These are phyloP conservation scores for Rhabdomys pumilio DNA, from an alignment of 2,797 vertebrate species.

Conservation along the genomic window DNA sequence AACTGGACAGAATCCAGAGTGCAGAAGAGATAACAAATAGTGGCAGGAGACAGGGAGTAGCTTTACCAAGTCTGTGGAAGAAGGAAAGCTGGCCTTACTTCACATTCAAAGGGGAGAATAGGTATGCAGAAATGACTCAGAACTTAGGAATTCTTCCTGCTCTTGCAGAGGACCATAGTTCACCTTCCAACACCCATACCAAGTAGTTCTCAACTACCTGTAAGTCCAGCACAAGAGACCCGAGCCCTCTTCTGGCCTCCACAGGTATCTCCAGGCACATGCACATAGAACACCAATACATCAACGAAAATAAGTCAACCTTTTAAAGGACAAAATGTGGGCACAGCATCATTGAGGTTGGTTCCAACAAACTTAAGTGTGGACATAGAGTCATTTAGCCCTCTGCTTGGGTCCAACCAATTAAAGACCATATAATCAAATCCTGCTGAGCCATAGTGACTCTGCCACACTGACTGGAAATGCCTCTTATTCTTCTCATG, in stretches of 20 bases:
- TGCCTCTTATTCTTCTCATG: not conserved
- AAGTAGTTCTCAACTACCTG: not conserved
- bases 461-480: not conserved
- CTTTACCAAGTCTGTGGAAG: not conserved
- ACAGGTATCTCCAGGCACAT: not conserved
- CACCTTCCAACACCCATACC: not conserved
- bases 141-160: not conserved
- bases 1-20: not conserved
- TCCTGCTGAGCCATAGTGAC: not conserved
- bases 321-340: not conserved
- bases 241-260: too few relatives aligned
- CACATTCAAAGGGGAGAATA: not conserved
- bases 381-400: not conserved
- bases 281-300: not conserved
- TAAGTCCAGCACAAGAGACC: not conserved
- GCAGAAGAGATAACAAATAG: not conserved
- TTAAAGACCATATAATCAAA: not conserved
- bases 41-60: fast-evolving
- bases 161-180: not conserved
- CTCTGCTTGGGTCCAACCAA: not conserved
- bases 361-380: not conserved
- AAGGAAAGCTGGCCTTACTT: not conserved
- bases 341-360: not conserved
- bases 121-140: not conserved
- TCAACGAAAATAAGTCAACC: not conserved